Evolutionary conservation across 2,797 vertebrate species (phyloP), one percentile per base, ranked within the genome.

Genomic region (Alcedo quadribrachys): DNA sequence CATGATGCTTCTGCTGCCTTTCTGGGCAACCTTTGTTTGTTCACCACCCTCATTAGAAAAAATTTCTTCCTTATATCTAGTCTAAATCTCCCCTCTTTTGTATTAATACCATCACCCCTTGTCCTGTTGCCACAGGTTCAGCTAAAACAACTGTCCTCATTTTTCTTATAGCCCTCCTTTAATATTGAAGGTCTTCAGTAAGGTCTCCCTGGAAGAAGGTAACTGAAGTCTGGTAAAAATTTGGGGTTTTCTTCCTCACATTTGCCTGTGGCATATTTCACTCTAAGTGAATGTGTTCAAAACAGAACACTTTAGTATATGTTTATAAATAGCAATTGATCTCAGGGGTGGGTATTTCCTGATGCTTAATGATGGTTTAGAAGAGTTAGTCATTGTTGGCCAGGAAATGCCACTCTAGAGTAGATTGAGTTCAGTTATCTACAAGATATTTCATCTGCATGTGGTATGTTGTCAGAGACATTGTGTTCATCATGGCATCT

Each of bases 391-490:
- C 91, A 80, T 88, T 71, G 48, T 7, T 85, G 75, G 76, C 73
- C 95, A 94, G 96, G 95, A 96, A 96, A 96, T 94, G 85, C 88
- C 90, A 92, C 65, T 77, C 57, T 76, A 65, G 78, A 82, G 85
- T 81, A 82, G 73, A 92, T 77, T 0, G 0, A 82, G 81, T 82
- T 91, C 65, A 71, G 33, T 96, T 96, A 89, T 74, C 90, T 90
- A 58, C 55, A 84, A 91, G 86, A 63, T 82, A 87, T 70, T 88
- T 89, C 37, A 9, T 91, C 46, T 94, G 70, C 85, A 84, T 61
- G 71, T 67, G 46, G 17, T 86, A 22, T 0, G 0, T 86, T 85
- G 50, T 87, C 69, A 69, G 79, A 93, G 85, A 70, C 65, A 70
- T 77, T 86, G 58, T 90, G 61, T 80, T 88, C 35, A n/a, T 68